Evolutionary conservation across 1,140 invertebrate species (phyloP).

Genomic region (Drosophila sp.): DNA sequence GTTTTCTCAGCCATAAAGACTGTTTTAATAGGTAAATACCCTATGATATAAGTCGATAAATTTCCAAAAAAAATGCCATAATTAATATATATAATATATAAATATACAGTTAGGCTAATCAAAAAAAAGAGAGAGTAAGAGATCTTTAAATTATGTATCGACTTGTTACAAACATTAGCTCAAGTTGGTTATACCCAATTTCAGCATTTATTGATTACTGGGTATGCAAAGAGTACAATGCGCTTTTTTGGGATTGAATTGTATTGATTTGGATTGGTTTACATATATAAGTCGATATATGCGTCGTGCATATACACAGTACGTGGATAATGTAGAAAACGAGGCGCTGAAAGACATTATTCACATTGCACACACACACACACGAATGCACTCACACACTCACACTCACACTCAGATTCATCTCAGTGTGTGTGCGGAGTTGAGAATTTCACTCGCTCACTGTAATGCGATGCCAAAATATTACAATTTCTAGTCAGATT

Average conservation of each 20-base stretch:
- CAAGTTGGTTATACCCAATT: background rate
- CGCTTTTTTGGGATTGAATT: conserved; percentile 63
- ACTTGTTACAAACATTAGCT: background rate
- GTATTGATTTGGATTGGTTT: conserved; percentile 44
- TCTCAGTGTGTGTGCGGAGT: conserved; percentile 29
- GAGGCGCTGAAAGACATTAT: conserved; percentile 80
- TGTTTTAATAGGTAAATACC: background rate
- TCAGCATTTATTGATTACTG: background rate
- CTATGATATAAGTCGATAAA: background rate
- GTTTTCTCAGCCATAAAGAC: conserved; percentile 23
- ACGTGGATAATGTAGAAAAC: conserved; percentile 61
- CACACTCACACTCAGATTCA: conserved; percentile 14
- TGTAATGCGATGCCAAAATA: conserved; percentile 79
- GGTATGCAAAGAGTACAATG: conserved; percentile 59
- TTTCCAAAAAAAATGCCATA: background rate
- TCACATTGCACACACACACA: conserved; percentile 71
- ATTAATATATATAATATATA: too few relatives aligned
- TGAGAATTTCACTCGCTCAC: conserved; percentile 6
- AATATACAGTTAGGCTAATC: too few relatives aligned
- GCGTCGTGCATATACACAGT: conserved; percentile 31
- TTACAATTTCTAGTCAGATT: conserved; percentile 44
- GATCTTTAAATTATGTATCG: too few relatives aligned
- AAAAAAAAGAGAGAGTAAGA: too few relatives aligned
- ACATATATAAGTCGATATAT: conserved; percentile 47
- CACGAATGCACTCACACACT: conserved; percentile 55